Evolutionary conservation across 2,113 vertebrate genomes (phyloP), one percentile per base, ranked within the genome.

Genomic region (Zosterops hypoxanthus): DNA sequence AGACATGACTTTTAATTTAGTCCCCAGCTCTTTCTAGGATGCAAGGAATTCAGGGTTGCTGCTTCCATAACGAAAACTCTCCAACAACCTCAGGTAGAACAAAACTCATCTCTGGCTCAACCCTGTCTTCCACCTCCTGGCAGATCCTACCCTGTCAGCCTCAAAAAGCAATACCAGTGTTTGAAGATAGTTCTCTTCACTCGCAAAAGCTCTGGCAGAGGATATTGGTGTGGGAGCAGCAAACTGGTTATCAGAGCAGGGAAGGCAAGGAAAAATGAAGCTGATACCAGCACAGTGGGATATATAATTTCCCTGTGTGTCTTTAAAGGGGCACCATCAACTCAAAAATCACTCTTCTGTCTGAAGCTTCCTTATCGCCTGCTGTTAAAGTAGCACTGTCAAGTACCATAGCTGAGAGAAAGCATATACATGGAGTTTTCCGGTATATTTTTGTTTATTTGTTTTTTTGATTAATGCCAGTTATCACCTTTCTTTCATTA

Each of bases 311-410:
- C 61, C n/a, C 47, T 24, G 36, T 55, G 36, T 41, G 50, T 63
- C 55, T 86, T 77, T 92, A 90, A 83, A 90, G 79, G 79, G 59
- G 20, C n/a, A 86, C 55, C 26, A 82, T 76, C 68, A 86, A 78
- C 66, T 93, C 66, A 92, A 96, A 90, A 96, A 83, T 90, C 53
- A 77, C 42, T 90, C n/a, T 80, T 86, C 79, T 80, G 29, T 83
- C 63, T 97, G 86, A 90, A 88, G 29, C 29, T 95, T 93, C 88
- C 85, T 92, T 81, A 80, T 73, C 71, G 53, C 82, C 79, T 72
- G 79, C 90, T 94, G 79, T 73, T 94, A 90, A 66, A 82, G 82
- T 39, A 88, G 13, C 50, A 72, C 50, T 82, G 79, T 82, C 66
- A 90, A 93, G 84, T 57, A 36, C 31, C 23, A 61, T 41, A 66